These are phyloP conservation scores for Agrochola macilenta DNA, from an alignment of 2,888 invertebrate species.

Conservation along the genomic window DNA sequence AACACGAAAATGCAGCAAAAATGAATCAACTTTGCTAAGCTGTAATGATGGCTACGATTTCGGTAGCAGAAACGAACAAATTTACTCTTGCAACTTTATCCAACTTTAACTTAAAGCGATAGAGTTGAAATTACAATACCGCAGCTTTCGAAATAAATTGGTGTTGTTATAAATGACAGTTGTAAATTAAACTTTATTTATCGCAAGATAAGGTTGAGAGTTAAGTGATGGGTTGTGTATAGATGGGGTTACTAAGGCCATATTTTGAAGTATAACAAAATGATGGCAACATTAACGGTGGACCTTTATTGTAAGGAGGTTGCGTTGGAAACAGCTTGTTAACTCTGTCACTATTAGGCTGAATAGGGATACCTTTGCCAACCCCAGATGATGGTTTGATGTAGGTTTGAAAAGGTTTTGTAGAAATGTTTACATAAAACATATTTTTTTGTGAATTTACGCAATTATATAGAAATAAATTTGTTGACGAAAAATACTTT, in stretches of 20 bases:
- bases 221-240: too few species aligned
- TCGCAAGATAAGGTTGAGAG: neutral
- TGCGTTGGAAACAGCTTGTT: slow-evolving; percentile 66
- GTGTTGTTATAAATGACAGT: too few species aligned
- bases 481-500: neutral
- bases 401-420: slow-evolving; percentile 20
- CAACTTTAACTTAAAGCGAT: slow-evolving; percentile 1
- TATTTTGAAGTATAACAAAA: slow-evolving; percentile 69
- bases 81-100: neutral
- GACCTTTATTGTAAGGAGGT: slow-evolving; percentile 66
- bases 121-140: slow-evolving; percentile 34
- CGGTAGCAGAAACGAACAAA: slow-evolving; percentile 28
- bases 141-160: slow-evolving; percentile 23
- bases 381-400: slow-evolving; percentile 36
- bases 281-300: slow-evolving; percentile 66
- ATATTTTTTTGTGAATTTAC: neutral
- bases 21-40: slow-evolving; percentile 67
- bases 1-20: slow-evolving; percentile 58
- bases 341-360: slow-evolving; percentile 57
- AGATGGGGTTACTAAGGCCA: slow-evolving; percentile 50
- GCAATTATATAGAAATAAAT: neutral
- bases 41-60: slow-evolving; percentile 70
- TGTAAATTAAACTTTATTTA: slow-evolving; percentile 40
- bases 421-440: neutral
- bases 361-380: slow-evolving; percentile 53